These are phyloP conservation scores for Colossoma macropomum DNA, from an alignment of 2,113 vertebrate genomes.

Conservation along the genomic window DNA sequence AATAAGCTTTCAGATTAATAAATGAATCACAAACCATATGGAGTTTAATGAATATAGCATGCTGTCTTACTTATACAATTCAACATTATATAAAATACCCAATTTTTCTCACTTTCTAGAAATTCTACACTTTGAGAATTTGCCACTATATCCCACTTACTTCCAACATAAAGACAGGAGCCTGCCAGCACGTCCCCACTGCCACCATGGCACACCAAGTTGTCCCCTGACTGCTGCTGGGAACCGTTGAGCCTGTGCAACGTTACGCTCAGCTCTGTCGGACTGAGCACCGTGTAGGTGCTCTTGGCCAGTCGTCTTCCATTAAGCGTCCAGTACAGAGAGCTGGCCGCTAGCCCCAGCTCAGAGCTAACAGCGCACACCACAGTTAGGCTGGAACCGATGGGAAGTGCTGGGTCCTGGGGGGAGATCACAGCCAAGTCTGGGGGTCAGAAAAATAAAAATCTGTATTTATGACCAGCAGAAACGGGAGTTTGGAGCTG, in stretches of 20 bases:
- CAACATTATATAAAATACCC: neutral
- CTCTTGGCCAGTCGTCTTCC: constrained; percentile 81
- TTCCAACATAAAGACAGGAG: constrained; percentile 91
- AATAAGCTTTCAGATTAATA: too few relatives aligned
- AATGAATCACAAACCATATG: too few relatives aligned
- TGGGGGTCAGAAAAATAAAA: constrained; percentile 66
- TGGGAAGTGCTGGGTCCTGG: constrained; percentile 86
- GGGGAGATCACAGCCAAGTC: constrained; percentile 86
- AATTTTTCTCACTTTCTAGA: neutral
- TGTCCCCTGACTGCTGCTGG: constrained; percentile 91
- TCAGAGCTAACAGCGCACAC: constrained; percentile 83
- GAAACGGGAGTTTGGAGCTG: constrained; percentile 58
- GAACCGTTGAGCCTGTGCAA: constrained; percentile 87
- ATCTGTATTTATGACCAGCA: constrained; percentile 62
- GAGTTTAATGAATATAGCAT: neutral
- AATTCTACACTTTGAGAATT: neutral
- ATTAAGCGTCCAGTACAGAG: constrained; percentile 91
- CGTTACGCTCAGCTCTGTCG: constrained; percentile 78
- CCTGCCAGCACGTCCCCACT: constrained; percentile 89
- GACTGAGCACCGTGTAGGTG: constrained; percentile 75
- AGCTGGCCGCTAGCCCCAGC: constrained; percentile 73
- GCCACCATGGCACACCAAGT: constrained; percentile 88
- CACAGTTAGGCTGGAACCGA: constrained; percentile 89
- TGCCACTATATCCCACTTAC: constrained; percentile 75
- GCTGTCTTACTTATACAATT: neutral